Evolutionary conservation across 2,888 invertebrate species (phyloP), one percentile per base, ranked within the genome.

Genomic region (Hymenopus coronatus): DNA sequence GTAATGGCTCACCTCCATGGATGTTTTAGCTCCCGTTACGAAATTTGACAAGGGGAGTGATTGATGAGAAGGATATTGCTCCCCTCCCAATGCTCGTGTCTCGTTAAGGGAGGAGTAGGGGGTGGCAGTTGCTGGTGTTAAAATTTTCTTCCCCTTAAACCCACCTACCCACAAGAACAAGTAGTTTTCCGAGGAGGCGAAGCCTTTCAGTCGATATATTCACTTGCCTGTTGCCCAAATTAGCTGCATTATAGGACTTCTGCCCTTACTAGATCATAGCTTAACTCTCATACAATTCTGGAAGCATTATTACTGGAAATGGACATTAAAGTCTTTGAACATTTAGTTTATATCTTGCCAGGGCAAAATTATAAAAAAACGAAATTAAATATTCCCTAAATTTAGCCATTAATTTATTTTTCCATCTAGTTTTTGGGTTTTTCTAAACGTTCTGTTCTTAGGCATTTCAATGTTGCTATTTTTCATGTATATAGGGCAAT

Each of bases 21-120:
- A 70, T 70, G 54, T 70, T 70, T 70, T 70, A 70, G 54, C 54
- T 70, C 54, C 85, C 85, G 85, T 81, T 27, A 30, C 54, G 30
- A 87, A 87, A 87, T 87, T 87, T 87, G 87, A 87, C 87, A 33
- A 33, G 40, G 87, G n/a, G 87, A 70, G 87, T 87, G 87, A 87
- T 87, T 87, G 87, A 87, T 87, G 87, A 82, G 27, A 86, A 20
- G 25, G 81, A 70, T 81, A 81, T 33, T 33, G 82, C 82, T 87
- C 87, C 82, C 87, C 81, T 87, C 87, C 82, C 82, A 81, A 82
- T 87, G 82, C 82, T 87, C 82, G 87, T 87, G 87, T 87, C 87
- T 87, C 82, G 87, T 87, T 87, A 87, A 54, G 87, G 20, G 54
- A 40, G 40, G 33, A n/a, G 87, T 30, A 87, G 82, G 82, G 14